phyloP scores from a whole-genome alignment of 1,140 invertebrate genomes.

The Sarcophaga bullata region DNA sequence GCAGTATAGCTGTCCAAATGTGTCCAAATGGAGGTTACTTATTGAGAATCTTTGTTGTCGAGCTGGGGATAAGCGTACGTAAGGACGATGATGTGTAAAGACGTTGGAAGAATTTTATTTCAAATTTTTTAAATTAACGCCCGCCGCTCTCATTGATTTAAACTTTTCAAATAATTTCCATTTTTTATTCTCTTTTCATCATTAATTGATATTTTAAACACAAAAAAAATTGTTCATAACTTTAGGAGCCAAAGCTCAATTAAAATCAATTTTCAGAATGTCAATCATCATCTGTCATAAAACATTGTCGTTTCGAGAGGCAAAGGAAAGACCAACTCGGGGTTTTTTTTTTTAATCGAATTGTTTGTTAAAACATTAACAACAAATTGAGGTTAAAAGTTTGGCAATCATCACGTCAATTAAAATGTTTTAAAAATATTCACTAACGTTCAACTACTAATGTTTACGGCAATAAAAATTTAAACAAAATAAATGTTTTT shows the following conservation, averaged over 20 bases:
- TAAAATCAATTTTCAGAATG: not conserved
- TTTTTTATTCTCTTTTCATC: not conserved
- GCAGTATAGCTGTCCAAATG: no score
- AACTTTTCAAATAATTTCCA: not conserved
- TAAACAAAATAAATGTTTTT: no score
- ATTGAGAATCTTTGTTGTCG: no score
- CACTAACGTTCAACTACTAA: not conserved
- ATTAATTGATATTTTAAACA: not conserved
- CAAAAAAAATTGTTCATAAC: not conserved
- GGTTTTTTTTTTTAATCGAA: not conserved
- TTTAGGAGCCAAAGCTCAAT: not conserved
- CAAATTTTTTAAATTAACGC: no score
- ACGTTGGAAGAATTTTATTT: no score
- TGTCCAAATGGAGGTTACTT: no score
- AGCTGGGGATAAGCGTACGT: no score
- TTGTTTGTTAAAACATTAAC: not conserved
- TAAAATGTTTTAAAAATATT: not conserved
- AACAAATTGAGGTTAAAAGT: slow-evolving; percentile 10
- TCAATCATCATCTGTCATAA: not conserved
- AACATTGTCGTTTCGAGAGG: no score
- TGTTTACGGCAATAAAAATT: no score
- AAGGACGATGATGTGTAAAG: no score
- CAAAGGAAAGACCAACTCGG: no score
- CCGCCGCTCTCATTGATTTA: not conserved
- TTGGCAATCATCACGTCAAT: not conserved